These are phyloP conservation scores for Helarctos malayanus DNA, from an alignment of 2,797 vertebrate genomes.

Conservation along the genomic window DNA sequence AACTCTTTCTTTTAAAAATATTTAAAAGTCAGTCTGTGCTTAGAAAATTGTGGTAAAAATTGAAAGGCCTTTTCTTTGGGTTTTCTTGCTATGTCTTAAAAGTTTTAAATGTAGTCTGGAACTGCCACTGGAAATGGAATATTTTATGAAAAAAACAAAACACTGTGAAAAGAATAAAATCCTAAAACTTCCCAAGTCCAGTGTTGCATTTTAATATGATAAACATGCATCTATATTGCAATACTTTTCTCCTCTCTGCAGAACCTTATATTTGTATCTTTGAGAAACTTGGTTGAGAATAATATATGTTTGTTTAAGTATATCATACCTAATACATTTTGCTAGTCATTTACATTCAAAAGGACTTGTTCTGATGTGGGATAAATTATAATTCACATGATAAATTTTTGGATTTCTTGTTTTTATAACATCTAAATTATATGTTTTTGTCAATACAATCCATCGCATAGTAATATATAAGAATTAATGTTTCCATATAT, in stretches of 20 bases:
- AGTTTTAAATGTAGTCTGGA: background rate
- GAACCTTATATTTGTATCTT: slow-evolving; percentile 37
- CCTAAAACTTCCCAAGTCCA: background rate
- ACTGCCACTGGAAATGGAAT: background rate
- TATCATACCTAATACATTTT: slow-evolving; percentile 19
- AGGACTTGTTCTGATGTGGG: slow-evolving; percentile 51
- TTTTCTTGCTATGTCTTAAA: background rate
- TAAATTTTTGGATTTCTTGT: slow-evolving; percentile 51
- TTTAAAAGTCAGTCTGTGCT: background rate
- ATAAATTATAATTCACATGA: slow-evolving; percentile 63
- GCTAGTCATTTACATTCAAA: background rate
- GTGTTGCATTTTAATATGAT: slow-evolving; percentile 13
- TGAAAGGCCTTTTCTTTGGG: background rate
- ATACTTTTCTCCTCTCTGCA: background rate
- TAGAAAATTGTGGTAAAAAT: background rate
- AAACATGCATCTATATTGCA: background rate
- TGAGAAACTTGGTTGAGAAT: background rate
- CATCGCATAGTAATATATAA: slow-evolving; percentile 57
- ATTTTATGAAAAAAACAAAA: background rate
- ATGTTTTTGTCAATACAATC: slow-evolving; percentile 56
- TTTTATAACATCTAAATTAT: slow-evolving; percentile 68
- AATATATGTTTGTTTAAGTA: slow-evolving; percentile 68
- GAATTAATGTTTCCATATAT: slow-evolving; percentile 59
- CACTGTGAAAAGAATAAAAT: slow-evolving; percentile 55
- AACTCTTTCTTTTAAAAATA: background rate